These are phyloP conservation scores for Hydrochoerus hydrochaeris DNA, from an alignment of 2,113 vertebrate species.

Conservation along the genomic window DNA sequence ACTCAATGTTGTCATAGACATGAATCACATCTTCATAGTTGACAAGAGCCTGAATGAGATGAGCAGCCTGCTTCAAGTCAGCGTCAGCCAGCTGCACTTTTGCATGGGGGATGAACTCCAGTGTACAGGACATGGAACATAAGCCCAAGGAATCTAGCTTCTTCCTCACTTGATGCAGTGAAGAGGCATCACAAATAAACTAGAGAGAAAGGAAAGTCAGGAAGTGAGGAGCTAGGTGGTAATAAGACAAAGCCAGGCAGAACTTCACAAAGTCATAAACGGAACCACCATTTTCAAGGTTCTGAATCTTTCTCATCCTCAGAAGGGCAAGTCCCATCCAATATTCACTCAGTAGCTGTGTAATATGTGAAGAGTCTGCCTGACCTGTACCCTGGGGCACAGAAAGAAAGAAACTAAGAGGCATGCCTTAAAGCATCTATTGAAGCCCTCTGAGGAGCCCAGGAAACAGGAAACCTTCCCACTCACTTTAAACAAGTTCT, in stretches of 20 bases:
- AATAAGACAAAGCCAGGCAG: neutral
- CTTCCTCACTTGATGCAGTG: conserved; percentile 84
- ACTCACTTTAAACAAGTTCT: conserved; percentile 87
- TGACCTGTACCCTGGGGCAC: neutral
- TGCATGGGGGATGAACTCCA: conserved; percentile 88
- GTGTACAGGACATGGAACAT: conserved; percentile 81
- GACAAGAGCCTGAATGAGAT: conserved; percentile 87
- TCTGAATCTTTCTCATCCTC: conserved; percentile 4
- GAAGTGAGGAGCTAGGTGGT: conserved; percentile 28
- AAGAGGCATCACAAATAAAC: conserved; percentile 90
- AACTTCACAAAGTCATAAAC: neutral
- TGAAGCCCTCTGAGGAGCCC: neutral
- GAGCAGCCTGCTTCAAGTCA: conserved; percentile 86
- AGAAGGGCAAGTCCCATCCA: neutral
- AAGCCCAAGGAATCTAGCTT: conserved; percentile 88
- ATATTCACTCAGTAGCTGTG: neutral
- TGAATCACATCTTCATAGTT: conserved; percentile 87
- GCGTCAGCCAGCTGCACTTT: conserved; percentile 81
- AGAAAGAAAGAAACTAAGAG: conserved; percentile 25
- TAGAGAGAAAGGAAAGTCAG: conserved; percentile 71
- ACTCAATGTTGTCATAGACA: conserved; percentile 93
- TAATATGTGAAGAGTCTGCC: neutral
- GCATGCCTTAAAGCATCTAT: neutral
- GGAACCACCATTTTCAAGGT: neutral
- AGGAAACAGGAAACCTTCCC: neutral